A percentile compares a stretch with the other conserved stretches of the same genome.
phyloP scores from a whole-genome alignment of 2,797 vertebrate species.

The Lophius americanus region DNA sequence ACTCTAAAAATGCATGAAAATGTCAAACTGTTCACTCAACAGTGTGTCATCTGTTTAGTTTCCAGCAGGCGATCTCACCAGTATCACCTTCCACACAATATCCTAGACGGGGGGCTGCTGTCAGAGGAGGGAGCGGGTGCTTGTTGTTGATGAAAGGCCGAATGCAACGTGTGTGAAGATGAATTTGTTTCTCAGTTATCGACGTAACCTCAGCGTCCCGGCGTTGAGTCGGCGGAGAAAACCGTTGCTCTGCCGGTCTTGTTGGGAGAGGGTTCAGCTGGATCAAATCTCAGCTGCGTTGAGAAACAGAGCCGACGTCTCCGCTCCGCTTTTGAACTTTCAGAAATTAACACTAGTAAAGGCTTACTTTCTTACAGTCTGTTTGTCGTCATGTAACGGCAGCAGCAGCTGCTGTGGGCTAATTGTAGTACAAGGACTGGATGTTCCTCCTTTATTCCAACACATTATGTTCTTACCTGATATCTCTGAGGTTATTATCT shows the following conservation, averaged over 20 bases:
- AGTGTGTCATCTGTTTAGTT: constrained; percentile 43
- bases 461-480: too few species aligned
- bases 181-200: constrained; percentile 47
- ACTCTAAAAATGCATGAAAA: constrained; percentile 8
- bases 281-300: constrained; percentile 20
- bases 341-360: constrained; percentile 13
- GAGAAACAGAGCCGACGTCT: not conserved
- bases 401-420: constrained; percentile 16
- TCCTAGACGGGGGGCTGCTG: constrained; percentile 29
- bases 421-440: not conserved
- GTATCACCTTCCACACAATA: constrained; percentile 48
- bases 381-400: constrained; percentile 14
- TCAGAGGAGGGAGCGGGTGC: constrained; percentile 24
- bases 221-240: constrained; percentile 24
- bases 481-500: too few species aligned
- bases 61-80: constrained; percentile 44
- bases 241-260: constrained; percentile 25
- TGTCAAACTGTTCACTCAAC: constrained; percentile 28
- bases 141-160: constrained; percentile 34
- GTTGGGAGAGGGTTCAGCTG: constrained; percentile 37
- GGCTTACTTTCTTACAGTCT: not conserved
- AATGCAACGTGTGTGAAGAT: constrained; percentile 23
- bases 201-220: constrained; percentile 36
- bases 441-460: constrained; percentile 2
- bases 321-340: not conserved